phyloP scores from a whole-genome alignment of 92 coral and sea anemone species.

The Hydrozoanthus gracilis region DNA sequence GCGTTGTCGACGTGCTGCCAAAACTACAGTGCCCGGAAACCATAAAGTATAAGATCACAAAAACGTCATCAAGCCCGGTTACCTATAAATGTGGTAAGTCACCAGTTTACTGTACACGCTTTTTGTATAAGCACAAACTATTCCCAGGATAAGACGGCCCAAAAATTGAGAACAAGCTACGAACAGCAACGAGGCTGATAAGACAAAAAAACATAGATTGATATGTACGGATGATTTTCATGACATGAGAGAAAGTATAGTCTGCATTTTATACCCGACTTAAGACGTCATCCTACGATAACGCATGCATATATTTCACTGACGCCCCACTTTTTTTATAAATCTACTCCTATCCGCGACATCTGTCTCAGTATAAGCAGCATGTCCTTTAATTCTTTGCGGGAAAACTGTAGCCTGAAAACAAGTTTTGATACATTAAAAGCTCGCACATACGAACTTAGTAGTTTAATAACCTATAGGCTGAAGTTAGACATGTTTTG shows the following conservation, averaged over 20 bases:
- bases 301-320: not conserved
- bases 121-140: not conserved
- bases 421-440: too few species aligned
- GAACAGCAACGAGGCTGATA: not conserved
- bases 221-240: not conserved
- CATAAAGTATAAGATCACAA: not conserved
- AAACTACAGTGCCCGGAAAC: not conserved
- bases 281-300: not conserved
- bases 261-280: not conserved
- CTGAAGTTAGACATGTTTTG: too few species aligned
- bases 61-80: not conserved
- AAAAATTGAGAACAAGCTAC: not conserved
- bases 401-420: too few species aligned
- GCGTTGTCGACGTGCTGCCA: not conserved
- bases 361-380: too few species aligned
- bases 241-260: not conserved
- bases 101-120: not conserved
- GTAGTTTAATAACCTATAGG: too few species aligned
- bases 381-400: too few species aligned
- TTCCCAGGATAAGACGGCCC: not conserved
- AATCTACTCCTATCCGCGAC: not conserved
- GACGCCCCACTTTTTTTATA: not conserved
- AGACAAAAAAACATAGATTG: not conserved
- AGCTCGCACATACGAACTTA: too few species aligned
- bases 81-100: not conserved